Conservation (phyloP, 53 echinoderm and acorn worm species). For the Holothuria scabra region DNA sequence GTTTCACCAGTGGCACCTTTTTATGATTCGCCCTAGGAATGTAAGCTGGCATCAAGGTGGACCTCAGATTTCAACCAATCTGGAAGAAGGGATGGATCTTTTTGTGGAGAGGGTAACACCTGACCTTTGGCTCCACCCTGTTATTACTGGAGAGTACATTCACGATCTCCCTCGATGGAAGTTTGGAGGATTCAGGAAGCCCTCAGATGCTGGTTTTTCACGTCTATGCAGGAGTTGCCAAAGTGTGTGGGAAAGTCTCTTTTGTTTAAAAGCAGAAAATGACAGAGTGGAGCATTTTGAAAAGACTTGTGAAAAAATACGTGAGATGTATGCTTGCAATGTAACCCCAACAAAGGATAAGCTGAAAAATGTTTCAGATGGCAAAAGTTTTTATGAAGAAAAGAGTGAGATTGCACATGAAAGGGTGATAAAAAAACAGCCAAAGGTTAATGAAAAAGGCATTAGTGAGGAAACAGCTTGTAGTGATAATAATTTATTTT, state of each 20-base stretch:
- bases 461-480: neutral
- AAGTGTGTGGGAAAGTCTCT: neutral
- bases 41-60: slow-evolving; percentile 41
- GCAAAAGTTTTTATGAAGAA: neutral
- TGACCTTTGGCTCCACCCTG: slow-evolving; percentile 82
- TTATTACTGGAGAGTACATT: slow-evolving; percentile 78
- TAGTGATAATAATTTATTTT: slow-evolving; percentile 21
- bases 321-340: neutral
- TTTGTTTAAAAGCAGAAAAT: neutral
- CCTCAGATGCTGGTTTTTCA: neutral
- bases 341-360: neutral
- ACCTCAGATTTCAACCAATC: slow-evolving; percentile 48
- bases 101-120: slow-evolving; percentile 74
- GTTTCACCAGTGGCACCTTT: slow-evolving; percentile 66
- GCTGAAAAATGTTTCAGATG: neutral
- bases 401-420: neutral
- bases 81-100: slow-evolving; percentile 76
- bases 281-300: neutral
- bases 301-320: neutral
- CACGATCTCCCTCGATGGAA: slow-evolving; percentile 80
- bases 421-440: neutral
- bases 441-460: neutral
- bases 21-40: slow-evolving; percentile 71
- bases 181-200: slow-evolving; percentile 50
- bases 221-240: slow-evolving; percentile 24